These are phyloP conservation scores for Brachionus manjavacas DNA, from an alignment of 1,140 invertebrate genomes.

Conservation along the genomic window DNA sequence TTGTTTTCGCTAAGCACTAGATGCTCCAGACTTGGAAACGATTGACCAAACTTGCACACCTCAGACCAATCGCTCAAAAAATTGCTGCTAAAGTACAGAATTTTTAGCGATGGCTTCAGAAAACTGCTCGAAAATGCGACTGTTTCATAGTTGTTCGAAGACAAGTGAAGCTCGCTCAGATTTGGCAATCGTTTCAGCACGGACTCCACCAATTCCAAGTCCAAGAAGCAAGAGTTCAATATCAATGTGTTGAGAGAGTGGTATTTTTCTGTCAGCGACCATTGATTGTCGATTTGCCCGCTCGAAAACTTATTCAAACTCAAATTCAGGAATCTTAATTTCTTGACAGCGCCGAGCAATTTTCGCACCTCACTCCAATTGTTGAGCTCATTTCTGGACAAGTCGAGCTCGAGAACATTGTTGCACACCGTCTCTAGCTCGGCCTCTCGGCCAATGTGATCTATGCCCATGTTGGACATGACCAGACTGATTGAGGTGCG, in stretches of 20 bases:
- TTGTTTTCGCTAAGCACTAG: slow-evolving; percentile 80
- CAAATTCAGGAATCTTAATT: slow-evolving; percentile 36
- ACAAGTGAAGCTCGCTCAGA: slow-evolving; percentile 81
- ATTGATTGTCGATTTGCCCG: background rate
- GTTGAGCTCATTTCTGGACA: slow-evolving; percentile 79
- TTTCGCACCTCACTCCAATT: slow-evolving; percentile 68
- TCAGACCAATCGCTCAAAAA: slow-evolving; percentile 73
- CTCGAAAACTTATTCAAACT: slow-evolving; percentile 36
- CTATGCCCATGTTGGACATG: slow-evolving; percentile 80
- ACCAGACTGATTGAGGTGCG: slow-evolving; percentile 69
- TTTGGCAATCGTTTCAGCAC: slow-evolving; percentile 49
- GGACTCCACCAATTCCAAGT: slow-evolving; percentile 13
- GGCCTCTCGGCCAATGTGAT: slow-evolving; percentile 71
- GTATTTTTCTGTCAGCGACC: background rate
- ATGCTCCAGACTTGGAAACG: slow-evolving; percentile 75
- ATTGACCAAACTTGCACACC: slow-evolving; percentile 69
- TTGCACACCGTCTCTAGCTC: slow-evolving; percentile 73
- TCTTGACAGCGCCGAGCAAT: background rate
- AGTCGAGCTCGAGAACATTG: slow-evolving; percentile 77
- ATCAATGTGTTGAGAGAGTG: slow-evolving; percentile 33
- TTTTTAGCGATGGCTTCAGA: slow-evolving; percentile 65
- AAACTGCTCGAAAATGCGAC: slow-evolving; percentile 63
- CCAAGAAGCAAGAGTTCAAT: slow-evolving; percentile 25
- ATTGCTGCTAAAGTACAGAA: slow-evolving; percentile 64
- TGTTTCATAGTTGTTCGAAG: slow-evolving; percentile 70